Evolutionary conservation across 2,113 vertebrate genomes (phyloP).

Genomic region (Solenodon paradoxus): DNA sequence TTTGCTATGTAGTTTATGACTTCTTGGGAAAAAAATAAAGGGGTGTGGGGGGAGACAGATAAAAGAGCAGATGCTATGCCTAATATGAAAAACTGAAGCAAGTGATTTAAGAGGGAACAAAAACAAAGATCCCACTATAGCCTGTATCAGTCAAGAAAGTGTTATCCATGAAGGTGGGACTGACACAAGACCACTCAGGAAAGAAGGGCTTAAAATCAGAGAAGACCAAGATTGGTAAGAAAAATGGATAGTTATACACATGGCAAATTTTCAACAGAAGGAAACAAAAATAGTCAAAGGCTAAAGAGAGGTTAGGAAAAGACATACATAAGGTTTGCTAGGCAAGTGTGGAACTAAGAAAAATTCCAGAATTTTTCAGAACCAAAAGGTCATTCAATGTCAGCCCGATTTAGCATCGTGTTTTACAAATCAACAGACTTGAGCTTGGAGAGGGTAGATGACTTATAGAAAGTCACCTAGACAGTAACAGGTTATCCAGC

Average conservation of each 20-base stretch:
- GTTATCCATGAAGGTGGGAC: neutral
- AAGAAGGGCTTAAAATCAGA: neutral
- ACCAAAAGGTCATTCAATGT: neutral
- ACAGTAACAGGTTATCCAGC: neutral
- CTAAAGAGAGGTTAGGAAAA: neutral
- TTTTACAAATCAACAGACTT: neutral
- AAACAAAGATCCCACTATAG: neutral
- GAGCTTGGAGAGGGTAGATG: neutral
- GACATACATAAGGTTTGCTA: neutral
- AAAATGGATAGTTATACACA: neutral
- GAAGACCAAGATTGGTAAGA: neutral
- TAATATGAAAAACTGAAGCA: neutral
- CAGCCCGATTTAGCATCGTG: neutral
- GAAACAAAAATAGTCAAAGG: neutral
- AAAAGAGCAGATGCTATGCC: neutral
- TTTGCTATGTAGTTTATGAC: neutral
- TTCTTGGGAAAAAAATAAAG: neutral
- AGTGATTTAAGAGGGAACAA: neutral
- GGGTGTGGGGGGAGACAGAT: neutral
- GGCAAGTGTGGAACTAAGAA: neutral
- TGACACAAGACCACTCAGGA: neutral
- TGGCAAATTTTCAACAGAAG: neutral
- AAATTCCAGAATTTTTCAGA: conserved; percentile 15
- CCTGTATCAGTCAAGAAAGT: neutral
- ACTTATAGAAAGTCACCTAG: neutral